These are phyloP conservation scores for Oreotragus oreotragus DNA, from an alignment of 2,113 vertebrate genomes.

Conservation along the genomic window DNA sequence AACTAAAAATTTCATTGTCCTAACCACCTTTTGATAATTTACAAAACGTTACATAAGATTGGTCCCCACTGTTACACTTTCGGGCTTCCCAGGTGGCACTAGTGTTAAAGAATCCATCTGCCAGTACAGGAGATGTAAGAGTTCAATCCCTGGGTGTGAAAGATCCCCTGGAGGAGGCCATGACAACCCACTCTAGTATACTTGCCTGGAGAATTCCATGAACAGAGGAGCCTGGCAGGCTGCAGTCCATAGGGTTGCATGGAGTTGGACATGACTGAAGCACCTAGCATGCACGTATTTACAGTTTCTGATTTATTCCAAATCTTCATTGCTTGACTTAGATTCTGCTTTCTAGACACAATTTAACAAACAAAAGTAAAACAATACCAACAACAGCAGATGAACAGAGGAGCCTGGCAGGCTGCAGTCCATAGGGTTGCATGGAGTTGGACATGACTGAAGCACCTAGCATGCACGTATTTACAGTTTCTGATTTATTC, in stretches of 20 bases:
- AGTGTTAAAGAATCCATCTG: background rate
- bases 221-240: background rate
- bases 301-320: background rate
- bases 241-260: background rate
- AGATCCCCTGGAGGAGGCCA: background rate
- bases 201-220: background rate
- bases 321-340: constrained; percentile 12
- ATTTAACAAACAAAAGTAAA: background rate
- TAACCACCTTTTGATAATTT: background rate
- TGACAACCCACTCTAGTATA: background rate
- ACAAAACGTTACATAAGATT: background rate
- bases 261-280: background rate
- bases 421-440: background rate
- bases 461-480: background rate
- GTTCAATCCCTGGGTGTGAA: background rate
- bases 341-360: background rate
- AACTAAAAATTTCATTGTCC: background rate
- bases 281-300: background rate
- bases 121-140: background rate
- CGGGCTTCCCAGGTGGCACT: background rate
- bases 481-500: background rate
- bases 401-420: background rate
- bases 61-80: background rate
- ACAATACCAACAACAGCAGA: background rate
- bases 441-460: background rate